Evolutionary conservation across 2,888 invertebrate species (phyloP).

Genomic region (Dryobotodes eremita): DNA sequence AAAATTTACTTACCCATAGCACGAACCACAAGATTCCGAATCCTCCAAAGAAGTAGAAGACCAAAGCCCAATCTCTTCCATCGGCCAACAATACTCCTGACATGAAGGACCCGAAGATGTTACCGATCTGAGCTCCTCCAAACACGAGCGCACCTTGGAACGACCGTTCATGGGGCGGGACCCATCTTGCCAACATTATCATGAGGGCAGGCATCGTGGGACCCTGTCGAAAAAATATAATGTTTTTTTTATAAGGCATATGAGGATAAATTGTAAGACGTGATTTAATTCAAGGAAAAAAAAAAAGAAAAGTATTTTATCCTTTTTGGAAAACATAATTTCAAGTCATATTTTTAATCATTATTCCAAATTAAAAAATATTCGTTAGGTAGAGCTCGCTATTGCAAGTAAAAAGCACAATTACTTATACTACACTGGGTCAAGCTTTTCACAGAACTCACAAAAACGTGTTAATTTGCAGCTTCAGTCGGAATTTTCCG

Average conservation of each 20-base stretch:
- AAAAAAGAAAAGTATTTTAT: too few relatives aligned
- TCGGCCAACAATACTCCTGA: conserved; percentile 88
- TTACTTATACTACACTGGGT: not conserved
- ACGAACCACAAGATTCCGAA: conserved; percentile 90
- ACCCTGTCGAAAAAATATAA: conserved; percentile 86
- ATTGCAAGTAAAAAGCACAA: not conserved
- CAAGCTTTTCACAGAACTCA: not conserved
- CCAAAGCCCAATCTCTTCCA: conserved; percentile 89
- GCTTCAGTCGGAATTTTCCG: not conserved
- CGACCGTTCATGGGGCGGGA: conserved; percentile 90
- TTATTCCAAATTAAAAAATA: too few relatives aligned
- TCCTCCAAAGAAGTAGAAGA: conserved; percentile 91
- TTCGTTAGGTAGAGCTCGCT: not conserved
- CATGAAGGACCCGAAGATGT: conserved; percentile 89
- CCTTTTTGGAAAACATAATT: not conserved
- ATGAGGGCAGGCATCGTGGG: conserved; percentile 94
- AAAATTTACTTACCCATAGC: conserved; percentile 82
- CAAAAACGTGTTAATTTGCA: not conserved
- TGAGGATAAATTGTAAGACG: not conserved
- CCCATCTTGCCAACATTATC: conserved; percentile 92
- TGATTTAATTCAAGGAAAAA: not conserved
- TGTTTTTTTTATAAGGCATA: not conserved
- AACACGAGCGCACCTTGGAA: conserved; percentile 91
- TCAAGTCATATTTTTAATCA: not conserved
- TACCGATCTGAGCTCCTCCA: conserved; percentile 91